These are phyloP conservation scores for Apogon talboti DNA, from an alignment of 2,797 vertebrate genomes.

Conservation along the genomic window DNA sequence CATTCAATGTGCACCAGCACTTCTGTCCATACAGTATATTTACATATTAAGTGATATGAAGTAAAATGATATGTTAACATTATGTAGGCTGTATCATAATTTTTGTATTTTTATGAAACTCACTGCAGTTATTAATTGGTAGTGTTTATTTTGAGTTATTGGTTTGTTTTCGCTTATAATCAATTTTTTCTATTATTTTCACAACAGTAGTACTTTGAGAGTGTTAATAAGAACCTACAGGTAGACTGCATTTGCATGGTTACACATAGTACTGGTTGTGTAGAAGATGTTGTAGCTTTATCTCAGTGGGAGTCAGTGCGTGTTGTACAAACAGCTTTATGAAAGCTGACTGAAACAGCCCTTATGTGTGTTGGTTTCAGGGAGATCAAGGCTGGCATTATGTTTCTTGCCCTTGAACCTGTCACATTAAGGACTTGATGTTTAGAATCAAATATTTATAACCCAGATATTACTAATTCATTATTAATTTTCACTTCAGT, in stretches of 20 bases:
- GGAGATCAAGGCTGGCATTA: constrained; percentile 67
- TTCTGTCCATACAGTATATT: too few relatives aligned
- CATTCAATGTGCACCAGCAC: too few relatives aligned
- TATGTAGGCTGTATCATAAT: too few relatives aligned
- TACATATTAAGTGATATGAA: too few relatives aligned
- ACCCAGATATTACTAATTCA: constrained; percentile 66
- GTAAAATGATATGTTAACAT: too few relatives aligned
- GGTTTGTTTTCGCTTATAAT: neutral
- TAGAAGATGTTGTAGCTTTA: constrained; percentile 9
- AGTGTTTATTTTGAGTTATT: too few relatives aligned
- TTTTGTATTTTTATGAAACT: neutral
- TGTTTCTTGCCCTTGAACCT: constrained; percentile 65
- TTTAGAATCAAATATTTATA: constrained; percentile 73
- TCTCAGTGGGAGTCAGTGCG: constrained; percentile 33
- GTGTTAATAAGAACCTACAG: too few relatives aligned
- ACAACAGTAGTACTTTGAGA: neutral
- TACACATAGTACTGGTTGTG: neutral
- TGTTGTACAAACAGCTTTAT: constrained; percentile 36
- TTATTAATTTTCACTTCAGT: constrained; percentile 66
- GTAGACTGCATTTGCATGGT: neutral
- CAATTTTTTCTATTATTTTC: too few relatives aligned
- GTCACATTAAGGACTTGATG: constrained; percentile 68
- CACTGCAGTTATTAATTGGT: too few relatives aligned
- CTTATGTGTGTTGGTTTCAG: constrained; percentile 52
- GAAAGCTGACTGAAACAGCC: constrained; percentile 50